Evolutionary conservation across 2,797 vertebrate genomes (phyloP), one percentile per base, ranked within the genome.

Genomic region (Jordanella pulchra): DNA sequence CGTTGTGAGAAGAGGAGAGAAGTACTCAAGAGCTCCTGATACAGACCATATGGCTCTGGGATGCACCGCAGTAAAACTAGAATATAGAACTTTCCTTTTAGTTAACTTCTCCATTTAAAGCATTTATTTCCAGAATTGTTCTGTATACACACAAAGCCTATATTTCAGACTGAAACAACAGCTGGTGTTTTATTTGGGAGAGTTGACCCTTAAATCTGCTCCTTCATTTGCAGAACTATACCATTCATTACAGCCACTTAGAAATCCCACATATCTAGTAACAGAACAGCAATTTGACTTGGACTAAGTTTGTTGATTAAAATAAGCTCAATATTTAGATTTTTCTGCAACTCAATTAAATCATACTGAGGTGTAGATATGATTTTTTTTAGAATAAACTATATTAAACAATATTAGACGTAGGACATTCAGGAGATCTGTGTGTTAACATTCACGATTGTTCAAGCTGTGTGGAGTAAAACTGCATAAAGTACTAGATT

Each of bases 11-110:
- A 83, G 66, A 82, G 58, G 71, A 71, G 79, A 79, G 47, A 81
- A 77, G 80, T 76, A 32, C 39, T 85, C n/a, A 23, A 70, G 84
- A 71, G 78, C 61, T 69, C 71, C 84, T 88, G 91, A 92, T 78
- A 83, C 78, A 83, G 79, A 84, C 79, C 87, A 86, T 86, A 87
- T 91, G 92, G 81, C 73, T 88, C 23, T 58, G 83, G 79, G 71
- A 28, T 86, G 80, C 81, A 77, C 84, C 72, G 83, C 78, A 80
- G 65, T 76, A 78, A 13, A 68, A 84, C 71, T 69, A 71, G 67
- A 72, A 78, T 69, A 45, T 50, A 66, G 66, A 75, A 63, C 42
- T 48, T 55, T 76, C 47, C 30, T 32, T 70, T 76, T 83, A 54
- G 58, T 69, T 6, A 60, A 68, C 66, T 42, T 72, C 55, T 53